Percentiles rank a stretch among this genome's conserved stretches.
Conservation (phyloP, 2,797 vertebrate genomes). For the Tangara arthus region DNA sequence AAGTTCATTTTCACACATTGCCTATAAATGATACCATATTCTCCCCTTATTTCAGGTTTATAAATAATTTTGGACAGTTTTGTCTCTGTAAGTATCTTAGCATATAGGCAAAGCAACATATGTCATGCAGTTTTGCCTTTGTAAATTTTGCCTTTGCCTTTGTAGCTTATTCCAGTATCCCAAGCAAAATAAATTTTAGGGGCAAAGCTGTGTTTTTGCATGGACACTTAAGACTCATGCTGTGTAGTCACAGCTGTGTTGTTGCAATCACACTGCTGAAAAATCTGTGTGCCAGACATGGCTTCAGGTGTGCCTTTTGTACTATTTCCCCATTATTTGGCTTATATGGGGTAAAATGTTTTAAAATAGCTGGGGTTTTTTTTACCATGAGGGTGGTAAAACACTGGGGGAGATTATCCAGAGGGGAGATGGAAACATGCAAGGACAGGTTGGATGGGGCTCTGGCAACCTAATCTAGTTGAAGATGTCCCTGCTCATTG, state of each 20-base stretch:
- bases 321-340: neutral
- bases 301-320: neutral
- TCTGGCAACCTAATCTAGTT: neutral
- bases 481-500: neutral
- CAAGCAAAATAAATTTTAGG: neutral
- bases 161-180: neutral
- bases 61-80: constrained; percentile 1
- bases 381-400: neutral
- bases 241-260: neutral
- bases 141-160: no score
- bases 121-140: neutral
- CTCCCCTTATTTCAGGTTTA: neutral
- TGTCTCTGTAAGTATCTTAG: neutral
- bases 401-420: neutral
- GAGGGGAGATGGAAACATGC: neutral
- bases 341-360: neutral
- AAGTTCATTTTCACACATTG: neutral
- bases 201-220: neutral
- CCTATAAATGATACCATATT: neutral
- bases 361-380: neutral
- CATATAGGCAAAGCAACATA: neutral
- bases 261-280: neutral
- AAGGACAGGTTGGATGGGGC: neutral
- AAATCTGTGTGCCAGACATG: neutral
- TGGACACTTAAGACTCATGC: neutral